These are phyloP conservation scores for Tinea trinotella DNA, from an alignment of 2,888 invertebrate genomes.

Conservation along the genomic window DNA sequence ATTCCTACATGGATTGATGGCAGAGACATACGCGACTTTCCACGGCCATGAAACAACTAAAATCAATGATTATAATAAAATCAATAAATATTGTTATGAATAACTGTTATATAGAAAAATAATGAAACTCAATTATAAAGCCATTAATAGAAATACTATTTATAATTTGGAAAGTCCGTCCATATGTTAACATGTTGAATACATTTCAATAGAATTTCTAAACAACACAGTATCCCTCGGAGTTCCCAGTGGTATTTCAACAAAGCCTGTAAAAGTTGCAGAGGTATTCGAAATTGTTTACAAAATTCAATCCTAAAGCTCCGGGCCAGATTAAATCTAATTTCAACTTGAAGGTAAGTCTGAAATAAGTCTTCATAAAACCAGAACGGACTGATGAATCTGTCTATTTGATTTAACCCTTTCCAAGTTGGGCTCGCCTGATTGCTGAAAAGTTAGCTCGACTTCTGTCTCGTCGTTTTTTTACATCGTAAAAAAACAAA, in stretches of 20 bases:
- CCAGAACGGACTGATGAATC: slow-evolving; percentile 45
- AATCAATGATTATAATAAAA: background rate
- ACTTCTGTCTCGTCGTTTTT: slow-evolving; percentile 54
- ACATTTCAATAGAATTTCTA: slow-evolving; percentile 66
- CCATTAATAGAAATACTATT: background rate
- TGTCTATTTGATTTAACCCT: slow-evolving; percentile 68
- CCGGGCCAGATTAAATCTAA: slow-evolving; percentile 72
- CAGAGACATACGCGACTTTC: too few relatives aligned
- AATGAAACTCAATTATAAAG: slow-evolving; percentile 3
- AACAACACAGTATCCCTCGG: slow-evolving; percentile 53
- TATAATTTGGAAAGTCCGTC: slow-evolving; percentile 35
- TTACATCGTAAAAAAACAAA: slow-evolving; percentile 55
- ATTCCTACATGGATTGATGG: too few relatives aligned
- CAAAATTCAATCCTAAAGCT: slow-evolving; percentile 72
- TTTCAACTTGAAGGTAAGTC: slow-evolving; percentile 72
- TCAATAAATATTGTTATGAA: background rate
- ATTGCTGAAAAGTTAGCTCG: slow-evolving; percentile 66
- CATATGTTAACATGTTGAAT: slow-evolving; percentile 64
- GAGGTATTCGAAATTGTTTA: slow-evolving; percentile 72
- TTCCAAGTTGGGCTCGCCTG: slow-evolving; percentile 60
- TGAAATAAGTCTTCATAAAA: slow-evolving; percentile 73
- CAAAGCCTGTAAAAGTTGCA: slow-evolving; percentile 66
- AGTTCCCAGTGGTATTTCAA: slow-evolving; percentile 67
- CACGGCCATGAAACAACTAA: too few relatives aligned
- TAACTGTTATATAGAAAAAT: background rate